Evolutionary conservation across 2,797 vertebrate species (phyloP).

Genomic region (Huso huso): DNA sequence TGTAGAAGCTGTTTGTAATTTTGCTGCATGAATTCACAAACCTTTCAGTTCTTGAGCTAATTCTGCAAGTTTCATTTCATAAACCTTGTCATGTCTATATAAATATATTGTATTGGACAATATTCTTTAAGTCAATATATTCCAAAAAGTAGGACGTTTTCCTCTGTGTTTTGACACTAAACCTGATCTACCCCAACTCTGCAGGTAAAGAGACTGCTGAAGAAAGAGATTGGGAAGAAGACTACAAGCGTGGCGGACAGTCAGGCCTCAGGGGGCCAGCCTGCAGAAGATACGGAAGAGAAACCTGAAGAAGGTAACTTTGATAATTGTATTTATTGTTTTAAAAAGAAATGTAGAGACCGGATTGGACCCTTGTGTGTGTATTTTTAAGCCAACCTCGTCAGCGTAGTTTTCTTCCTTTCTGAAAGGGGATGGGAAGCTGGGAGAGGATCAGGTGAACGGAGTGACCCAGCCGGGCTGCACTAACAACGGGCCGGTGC

Average conservation of each 20-base stretch:
- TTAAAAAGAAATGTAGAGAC: too few relatives aligned
- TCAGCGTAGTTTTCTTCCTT: background rate
- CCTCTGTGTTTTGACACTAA: too few relatives aligned
- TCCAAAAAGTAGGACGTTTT: too few relatives aligned
- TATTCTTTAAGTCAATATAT: too few relatives aligned
- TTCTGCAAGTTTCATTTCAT: too few relatives aligned
- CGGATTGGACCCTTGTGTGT: too few relatives aligned
- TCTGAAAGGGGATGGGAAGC: constrained; percentile 50
- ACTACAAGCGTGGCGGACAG: constrained; percentile 62
- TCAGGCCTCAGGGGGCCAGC: constrained; percentile 47
- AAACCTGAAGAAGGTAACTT: background rate
- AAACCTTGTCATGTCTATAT: too few relatives aligned
- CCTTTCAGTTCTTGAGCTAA: too few relatives aligned
- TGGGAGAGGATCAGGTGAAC: constrained; percentile 33
- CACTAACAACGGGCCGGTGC: constrained; percentile 52
- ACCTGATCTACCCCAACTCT: background rate
- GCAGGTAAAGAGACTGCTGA: constrained; percentile 83
- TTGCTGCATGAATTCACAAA: too few relatives aligned
- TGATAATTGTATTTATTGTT: too few relatives aligned
- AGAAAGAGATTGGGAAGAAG: constrained; percentile 84
- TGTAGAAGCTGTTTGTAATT: too few relatives aligned
- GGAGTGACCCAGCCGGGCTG: constrained; percentile 32
- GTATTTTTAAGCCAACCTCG: background rate
- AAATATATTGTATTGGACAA: too few relatives aligned
- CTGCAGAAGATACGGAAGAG: constrained; percentile 43